Conservation (phyloP, 2,113 vertebrate species). For the Sigmodon hispidus region DNA sequence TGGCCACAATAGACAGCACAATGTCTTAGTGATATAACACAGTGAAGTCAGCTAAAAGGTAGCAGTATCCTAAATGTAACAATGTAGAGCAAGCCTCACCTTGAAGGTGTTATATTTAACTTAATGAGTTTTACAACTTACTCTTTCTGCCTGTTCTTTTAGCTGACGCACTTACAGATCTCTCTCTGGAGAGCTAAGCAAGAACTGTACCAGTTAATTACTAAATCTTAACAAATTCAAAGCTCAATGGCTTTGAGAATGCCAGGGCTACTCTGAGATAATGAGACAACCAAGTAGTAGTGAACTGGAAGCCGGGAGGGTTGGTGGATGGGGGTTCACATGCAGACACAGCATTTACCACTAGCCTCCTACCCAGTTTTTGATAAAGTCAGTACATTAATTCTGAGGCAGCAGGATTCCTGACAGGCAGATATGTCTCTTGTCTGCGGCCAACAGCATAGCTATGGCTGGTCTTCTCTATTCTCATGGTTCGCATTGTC, state of each 20-base stretch:
- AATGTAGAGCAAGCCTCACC: background rate
- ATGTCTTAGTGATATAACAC: background rate
- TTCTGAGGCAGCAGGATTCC: background rate
- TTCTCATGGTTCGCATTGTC: background rate
- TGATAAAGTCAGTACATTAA: background rate
- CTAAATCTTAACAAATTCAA: background rate
- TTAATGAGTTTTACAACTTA: background rate
- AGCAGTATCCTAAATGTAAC: background rate
- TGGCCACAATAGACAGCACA: background rate
- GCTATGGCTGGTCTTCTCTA: background rate
- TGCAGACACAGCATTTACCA: background rate
- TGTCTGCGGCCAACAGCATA: background rate
- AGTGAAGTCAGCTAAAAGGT: background rate
- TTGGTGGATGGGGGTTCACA: fast-evolving
- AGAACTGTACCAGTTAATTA: background rate
- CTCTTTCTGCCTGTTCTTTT: background rate
- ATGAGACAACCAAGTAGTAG: background rate
- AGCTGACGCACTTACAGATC: background rate
- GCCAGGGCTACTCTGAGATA: background rate
- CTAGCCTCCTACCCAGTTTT: background rate
- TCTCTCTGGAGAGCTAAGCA: background rate
- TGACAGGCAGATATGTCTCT: background rate
- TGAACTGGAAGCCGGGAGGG: background rate
- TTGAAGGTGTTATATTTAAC: background rate
- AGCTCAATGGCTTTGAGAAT: background rate